These are phyloP conservation scores for Intellagama lesueurii DNA, from an alignment of 2,797 vertebrate genomes.

Conservation along the genomic window DNA sequence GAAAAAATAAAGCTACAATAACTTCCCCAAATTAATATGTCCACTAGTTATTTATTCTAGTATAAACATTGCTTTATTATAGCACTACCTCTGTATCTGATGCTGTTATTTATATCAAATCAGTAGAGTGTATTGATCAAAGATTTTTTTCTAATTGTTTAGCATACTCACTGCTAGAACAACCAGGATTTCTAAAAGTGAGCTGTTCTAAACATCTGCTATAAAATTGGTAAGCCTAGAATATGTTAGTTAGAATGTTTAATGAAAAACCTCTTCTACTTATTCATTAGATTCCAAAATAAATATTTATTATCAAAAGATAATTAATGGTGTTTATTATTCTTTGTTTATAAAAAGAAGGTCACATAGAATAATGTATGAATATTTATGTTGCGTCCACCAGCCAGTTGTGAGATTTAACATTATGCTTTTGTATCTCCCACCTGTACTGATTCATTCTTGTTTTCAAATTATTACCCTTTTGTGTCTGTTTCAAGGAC, in stretches of 20 bases:
- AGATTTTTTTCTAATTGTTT: conserved; percentile 32
- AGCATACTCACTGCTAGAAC: background rate
- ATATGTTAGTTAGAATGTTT: conserved; percentile 85
- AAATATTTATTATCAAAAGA: conserved; percentile 79
- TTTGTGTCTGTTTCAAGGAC: conserved; percentile 64
- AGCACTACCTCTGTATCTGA: conserved; percentile 23
- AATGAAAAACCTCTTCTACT: conserved; percentile 78
- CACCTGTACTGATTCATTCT: conserved; percentile 50
- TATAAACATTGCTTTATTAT: conserved; percentile 36
- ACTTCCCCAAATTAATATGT: background rate
- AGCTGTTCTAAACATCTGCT: conserved; percentile 51
- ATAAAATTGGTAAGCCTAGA: conserved; percentile 64
- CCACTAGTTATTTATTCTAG: background rate
- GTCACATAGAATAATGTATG: conserved; percentile 75
- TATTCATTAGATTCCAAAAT: conserved; percentile 78
- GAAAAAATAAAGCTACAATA: background rate
- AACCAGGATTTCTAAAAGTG: conserved; percentile 40
- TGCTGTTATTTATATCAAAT: conserved; percentile 38
- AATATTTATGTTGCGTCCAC: conserved; percentile 77
- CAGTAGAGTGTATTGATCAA: conserved; percentile 37
- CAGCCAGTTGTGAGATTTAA: conserved; percentile 65
- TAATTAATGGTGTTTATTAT: conserved; percentile 79
- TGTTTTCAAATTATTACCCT: conserved; percentile 74
- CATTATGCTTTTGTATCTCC: conserved; percentile 58
- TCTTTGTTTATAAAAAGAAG: conserved; percentile 82